Evolutionary conservation across 2,797 vertebrate genomes (phyloP).

Genomic region (Anisognathus igniventris): DNA sequence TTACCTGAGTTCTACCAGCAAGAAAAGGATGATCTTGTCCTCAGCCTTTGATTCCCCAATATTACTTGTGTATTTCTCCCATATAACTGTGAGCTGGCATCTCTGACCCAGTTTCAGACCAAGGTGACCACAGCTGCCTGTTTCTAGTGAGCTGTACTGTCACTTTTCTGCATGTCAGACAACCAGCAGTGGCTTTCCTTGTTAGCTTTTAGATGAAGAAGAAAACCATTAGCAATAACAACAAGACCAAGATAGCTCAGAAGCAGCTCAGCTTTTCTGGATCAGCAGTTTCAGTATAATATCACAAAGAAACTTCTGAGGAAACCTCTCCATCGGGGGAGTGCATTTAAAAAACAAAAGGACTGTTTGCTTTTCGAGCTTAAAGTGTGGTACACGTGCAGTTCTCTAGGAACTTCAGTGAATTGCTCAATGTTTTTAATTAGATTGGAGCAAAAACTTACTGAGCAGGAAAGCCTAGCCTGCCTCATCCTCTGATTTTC

Average conservation of each 20-base stretch:
- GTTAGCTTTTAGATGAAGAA: neutral
- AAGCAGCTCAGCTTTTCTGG: neutral
- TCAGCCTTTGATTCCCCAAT: neutral
- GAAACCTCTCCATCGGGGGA: neutral
- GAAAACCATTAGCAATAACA: neutral
- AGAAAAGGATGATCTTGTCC: neutral
- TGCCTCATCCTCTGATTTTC: neutral
- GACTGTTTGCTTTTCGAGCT: neutral
- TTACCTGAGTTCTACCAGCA: neutral
- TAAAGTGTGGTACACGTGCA: neutral
- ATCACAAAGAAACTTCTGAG: neutral
- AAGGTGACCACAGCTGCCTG: conserved; percentile 31
- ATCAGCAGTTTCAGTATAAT: neutral
- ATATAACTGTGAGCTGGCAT: neutral
- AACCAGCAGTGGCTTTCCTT: conserved; percentile 8
- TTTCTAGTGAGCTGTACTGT: conserved; percentile 22
- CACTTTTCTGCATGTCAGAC: conserved; percentile 28
- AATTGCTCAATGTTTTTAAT: conserved; percentile 14
- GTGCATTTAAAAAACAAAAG: neutral
- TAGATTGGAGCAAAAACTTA: neutral
- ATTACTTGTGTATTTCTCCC: neutral
- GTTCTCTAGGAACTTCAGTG: neutral
- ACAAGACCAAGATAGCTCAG: neutral
- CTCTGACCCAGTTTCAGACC: conserved; percentile 44
- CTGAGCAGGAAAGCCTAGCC: neutral